Conservation (phyloP, 1,140 invertebrate genomes). For the Gonatopus flavifemur region DNA sequence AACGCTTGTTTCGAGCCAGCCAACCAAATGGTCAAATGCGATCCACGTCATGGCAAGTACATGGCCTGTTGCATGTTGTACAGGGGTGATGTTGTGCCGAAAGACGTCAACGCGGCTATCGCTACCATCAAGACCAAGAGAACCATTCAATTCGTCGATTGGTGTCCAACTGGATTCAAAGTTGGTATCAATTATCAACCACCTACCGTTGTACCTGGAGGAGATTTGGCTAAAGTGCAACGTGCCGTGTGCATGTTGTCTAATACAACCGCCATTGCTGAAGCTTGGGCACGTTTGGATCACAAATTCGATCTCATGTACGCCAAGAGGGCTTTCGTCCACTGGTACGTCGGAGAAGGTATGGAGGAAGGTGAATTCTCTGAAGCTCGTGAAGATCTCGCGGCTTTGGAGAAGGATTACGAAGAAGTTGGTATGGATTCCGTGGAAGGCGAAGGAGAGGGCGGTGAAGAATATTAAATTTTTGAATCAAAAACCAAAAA, state of each 20-base stretch:
- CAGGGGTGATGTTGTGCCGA: conserved; percentile 66
- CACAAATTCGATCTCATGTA: conserved; percentile 34
- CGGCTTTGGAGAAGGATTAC: conserved; percentile 29
- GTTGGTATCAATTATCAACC: conserved; percentile 68
- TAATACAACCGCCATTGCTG: conserved; percentile 61
- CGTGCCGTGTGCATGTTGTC: conserved; percentile 70
- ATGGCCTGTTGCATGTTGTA: conserved; percentile 71
- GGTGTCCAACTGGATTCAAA: conserved; percentile 67
- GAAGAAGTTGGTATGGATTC: conserved; percentile 31
- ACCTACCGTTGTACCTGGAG: conserved; percentile 65
- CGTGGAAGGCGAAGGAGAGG: conserved; percentile 17
- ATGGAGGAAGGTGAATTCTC: conserved; percentile 34
- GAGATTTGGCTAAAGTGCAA: conserved; percentile 64
- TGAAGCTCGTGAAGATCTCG: conserved; percentile 49
- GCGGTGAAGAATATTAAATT: conserved; percentile 20
- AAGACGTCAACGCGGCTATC: conserved; percentile 64
- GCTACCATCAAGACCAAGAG: conserved; percentile 28
- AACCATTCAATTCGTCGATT: conserved; percentile 64
- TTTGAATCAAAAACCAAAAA: no score
- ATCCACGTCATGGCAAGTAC: conserved; percentile 52
- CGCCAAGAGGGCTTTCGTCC: conserved; percentile 49
- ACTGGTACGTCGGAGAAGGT: conserved; percentile 64
- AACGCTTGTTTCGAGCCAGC: conserved; percentile 73
- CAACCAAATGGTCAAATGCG: conserved; percentile 69
- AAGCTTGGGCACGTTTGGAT: conserved; percentile 29